Conservation (phyloP, 2,797 vertebrate species). For the Epinephelus coioides region DNA sequence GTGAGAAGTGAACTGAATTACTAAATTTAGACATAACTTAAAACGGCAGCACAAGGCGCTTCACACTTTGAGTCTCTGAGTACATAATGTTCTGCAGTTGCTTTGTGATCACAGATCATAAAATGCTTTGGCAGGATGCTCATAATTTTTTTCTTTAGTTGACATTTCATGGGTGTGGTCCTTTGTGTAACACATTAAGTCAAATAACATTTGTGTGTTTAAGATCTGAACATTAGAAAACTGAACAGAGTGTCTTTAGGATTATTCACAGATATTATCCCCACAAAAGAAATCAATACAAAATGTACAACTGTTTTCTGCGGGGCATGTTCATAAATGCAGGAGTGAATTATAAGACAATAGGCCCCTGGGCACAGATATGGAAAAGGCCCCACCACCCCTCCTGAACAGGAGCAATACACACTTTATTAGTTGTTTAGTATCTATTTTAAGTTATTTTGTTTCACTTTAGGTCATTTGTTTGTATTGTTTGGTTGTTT, state of each 20-base stretch:
- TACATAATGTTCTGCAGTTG: conserved; percentile 2
- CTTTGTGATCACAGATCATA: conserved; percentile 1
- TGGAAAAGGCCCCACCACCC: too few relatives aligned
- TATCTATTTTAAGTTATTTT: too few relatives aligned
- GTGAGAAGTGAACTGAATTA: background rate
- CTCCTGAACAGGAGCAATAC: too few relatives aligned
- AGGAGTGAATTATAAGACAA: too few relatives aligned
- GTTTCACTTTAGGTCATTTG: too few relatives aligned
- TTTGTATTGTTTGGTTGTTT: too few relatives aligned
- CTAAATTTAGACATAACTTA: background rate
- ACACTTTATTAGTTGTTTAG: too few relatives aligned
- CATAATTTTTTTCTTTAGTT: background rate
- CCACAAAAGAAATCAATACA: background rate
- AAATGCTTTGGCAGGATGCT: conserved; percentile 6
- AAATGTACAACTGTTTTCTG: background rate
- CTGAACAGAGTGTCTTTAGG: background rate
- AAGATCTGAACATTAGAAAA: background rate
- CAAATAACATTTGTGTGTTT: background rate
- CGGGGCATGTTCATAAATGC: background rate
- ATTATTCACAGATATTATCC: background rate
- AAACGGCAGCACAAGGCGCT: background rate
- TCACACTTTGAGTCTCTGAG: background rate
- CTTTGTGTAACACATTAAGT: background rate
- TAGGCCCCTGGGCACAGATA: too few relatives aligned
- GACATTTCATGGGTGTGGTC: conserved; percentile 6